These are phyloP conservation scores for Axinella damicornis DNA, from an alignment of 37 sponge, comb jelly and placozoan species.

Conservation along the genomic window DNA sequence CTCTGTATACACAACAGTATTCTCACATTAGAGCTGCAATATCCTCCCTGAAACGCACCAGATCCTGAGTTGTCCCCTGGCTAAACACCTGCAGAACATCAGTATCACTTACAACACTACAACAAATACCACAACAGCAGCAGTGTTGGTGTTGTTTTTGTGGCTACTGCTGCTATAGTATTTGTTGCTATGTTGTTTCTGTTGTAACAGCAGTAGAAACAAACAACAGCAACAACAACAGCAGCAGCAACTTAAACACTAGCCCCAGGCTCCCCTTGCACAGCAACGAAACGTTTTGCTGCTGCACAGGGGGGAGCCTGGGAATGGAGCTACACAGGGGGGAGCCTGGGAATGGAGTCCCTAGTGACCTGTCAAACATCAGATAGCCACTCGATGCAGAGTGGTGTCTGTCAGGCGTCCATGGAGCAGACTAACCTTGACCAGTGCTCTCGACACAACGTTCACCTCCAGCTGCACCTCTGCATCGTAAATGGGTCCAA, in stretches of 20 bases:
- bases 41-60: constrained; percentile 59
- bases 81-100: constrained; percentile 32
- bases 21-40: constrained; percentile 39
- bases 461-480: constrained; percentile 62
- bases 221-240: not conserved
- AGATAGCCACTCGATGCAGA: not conserved
- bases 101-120: too few relatives aligned
- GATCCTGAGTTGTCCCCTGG: constrained; percentile 60
- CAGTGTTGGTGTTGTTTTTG: too few relatives aligned
- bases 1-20: too few relatives aligned
- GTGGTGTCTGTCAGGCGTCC: too few relatives aligned
- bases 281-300: too few relatives aligned
- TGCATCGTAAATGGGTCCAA: constrained; percentile 87
- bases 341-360: too few relatives aligned
- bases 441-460: constrained; percentile 58
- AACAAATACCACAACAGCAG: not conserved
- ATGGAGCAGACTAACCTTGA: constrained; percentile 61
- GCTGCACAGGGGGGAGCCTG: too few relatives aligned
- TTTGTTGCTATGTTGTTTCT: too few relatives aligned
- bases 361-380: not conserved
- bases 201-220: not conserved
- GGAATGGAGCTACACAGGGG: too few relatives aligned
- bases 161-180: too few relatives aligned
- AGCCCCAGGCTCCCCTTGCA: too few relatives aligned
- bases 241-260: too few relatives aligned